Conservation (phyloP, 2,113 vertebrate genomes). For the Bolborhynchus lineola region DNA sequence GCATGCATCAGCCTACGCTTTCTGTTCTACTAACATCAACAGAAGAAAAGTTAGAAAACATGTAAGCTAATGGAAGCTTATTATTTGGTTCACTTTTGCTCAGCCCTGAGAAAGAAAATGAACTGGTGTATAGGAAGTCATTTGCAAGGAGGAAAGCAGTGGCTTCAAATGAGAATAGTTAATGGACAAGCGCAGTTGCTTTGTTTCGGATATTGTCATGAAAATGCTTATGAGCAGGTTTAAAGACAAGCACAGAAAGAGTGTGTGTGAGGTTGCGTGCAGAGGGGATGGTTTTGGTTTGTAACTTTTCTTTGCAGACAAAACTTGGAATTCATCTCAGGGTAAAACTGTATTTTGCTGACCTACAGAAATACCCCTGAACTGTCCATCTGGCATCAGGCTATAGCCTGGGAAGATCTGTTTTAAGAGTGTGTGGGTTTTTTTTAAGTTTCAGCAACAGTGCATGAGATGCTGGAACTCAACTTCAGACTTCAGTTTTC, state of each 20-base stretch:
- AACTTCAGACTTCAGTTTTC: background rate
- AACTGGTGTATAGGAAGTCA: background rate
- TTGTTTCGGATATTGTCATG: background rate
- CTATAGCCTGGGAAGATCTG: background rate
- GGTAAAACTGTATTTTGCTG: background rate
- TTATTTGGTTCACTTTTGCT: background rate
- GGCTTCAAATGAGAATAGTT: background rate
- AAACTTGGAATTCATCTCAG: background rate
- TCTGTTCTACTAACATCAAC: background rate
- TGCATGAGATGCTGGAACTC: background rate
- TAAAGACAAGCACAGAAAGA: background rate
- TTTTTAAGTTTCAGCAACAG: slow-evolving; percentile 8
- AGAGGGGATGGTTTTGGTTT: fast-evolving
- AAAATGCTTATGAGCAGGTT: background rate
- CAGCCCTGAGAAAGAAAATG: background rate
- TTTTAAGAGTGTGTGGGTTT: background rate
- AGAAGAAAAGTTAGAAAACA: background rate
- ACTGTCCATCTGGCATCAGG: background rate
- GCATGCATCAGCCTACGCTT: background rate
- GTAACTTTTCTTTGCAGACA: background rate
- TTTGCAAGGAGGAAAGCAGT: background rate
- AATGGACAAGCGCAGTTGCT: background rate
- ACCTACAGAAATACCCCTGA: background rate
- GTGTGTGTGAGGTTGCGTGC: background rate
- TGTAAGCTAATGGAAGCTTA: background rate